A percentile compares a stretch with the other conserved stretches of the same genome.
phyloP scores from a whole-genome alignment of 2,888 invertebrate species.

The Harmothoe impar region DNA sequence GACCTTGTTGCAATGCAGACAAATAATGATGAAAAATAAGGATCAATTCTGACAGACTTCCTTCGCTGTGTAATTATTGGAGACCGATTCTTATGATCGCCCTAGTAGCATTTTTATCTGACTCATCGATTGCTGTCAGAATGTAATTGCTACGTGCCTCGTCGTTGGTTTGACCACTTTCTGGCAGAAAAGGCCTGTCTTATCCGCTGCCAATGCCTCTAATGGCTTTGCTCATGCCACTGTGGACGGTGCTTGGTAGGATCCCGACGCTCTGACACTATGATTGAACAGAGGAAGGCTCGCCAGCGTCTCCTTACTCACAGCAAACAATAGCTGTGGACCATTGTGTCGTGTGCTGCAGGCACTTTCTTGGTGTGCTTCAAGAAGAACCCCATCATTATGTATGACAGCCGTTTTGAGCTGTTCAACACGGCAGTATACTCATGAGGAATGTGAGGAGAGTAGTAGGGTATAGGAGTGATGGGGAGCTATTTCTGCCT shows the following conservation, averaged over 20 bases:
- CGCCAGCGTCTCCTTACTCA: background rate
- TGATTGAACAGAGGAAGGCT: slow-evolving; percentile 1
- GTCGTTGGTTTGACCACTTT: slow-evolving; percentile 39
- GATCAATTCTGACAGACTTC: slow-evolving; percentile 2
- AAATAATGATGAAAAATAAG: background rate
- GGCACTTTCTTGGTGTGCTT: background rate
- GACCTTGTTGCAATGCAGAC: background rate
- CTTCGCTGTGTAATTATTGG: background rate
- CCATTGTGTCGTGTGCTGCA: slow-evolving; percentile 15
- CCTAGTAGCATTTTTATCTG: slow-evolving; percentile 16
- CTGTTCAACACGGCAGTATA: background rate
- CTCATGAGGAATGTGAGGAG: background rate
- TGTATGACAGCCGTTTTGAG: background rate
- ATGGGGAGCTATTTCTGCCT: no score
- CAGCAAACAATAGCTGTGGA: background rate
- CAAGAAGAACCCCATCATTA: background rate
- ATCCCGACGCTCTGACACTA: background rate
- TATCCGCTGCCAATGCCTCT: slow-evolving; percentile 5
- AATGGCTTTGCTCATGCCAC: slow-evolving; percentile 17
- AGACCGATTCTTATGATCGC: slow-evolving; percentile 17
- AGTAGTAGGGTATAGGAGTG: background rate
- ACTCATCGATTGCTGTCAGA: slow-evolving; percentile 47
- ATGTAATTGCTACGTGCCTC: slow-evolving; percentile 39
- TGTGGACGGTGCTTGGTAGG: background rate
- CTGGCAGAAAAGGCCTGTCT: slow-evolving; percentile 14